Evolutionary conservation across 2,888 invertebrate genomes (phyloP), one percentile per base, ranked within the genome.

Genomic region (Isotomurus palustris): DNA sequence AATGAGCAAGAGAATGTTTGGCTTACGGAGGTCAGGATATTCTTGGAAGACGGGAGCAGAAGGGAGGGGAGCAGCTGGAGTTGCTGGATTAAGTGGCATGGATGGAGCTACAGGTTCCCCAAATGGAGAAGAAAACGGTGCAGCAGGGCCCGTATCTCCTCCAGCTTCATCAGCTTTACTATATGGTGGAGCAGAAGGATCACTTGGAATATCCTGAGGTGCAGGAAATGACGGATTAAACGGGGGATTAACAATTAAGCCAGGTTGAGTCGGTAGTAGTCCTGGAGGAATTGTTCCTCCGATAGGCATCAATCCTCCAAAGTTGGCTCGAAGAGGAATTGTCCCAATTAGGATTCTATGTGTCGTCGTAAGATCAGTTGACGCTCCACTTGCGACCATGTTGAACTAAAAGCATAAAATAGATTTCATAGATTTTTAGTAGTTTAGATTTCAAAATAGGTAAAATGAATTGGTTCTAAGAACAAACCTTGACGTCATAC

Each of bases 51-150:
- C 28, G 2, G 64, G 64, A 3, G 64, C 64, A 3, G 63, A 55
- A 10, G 60, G 63, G 1, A 41, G 4, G 4, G 35, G 12, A n/a
- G 5, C 14, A 27, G 17, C 17, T 32, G 41, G 35, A 2, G n/a
- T 5, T 1, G 5, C 27, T 35, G 44, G 21, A 35, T 59, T 72
- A 47, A 71, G 79, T 1, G 80, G 79, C 1, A 75, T 75, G 2
- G 69, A 81, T 6, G 81, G 81, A 3, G 80, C 80, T n/a, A n/a
- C n/a, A 0, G 77, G 32, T 32, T 32, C 32, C 14, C 8, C 8
- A 32, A 32, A 32, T 14, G 32, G 79, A 19, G 80, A 80, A 3
- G 81, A 80, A 52, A 80, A 81, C 6, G 81, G 80, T 14, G 32
- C 32, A n/a, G n/a, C n/a, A n/a, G n/a, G n/a, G n/a, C n/a, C n/a